These are phyloP conservation scores for Kryptopterus vitreolus DNA, from an alignment of 2,797 vertebrate species.

Conservation along the genomic window DNA sequence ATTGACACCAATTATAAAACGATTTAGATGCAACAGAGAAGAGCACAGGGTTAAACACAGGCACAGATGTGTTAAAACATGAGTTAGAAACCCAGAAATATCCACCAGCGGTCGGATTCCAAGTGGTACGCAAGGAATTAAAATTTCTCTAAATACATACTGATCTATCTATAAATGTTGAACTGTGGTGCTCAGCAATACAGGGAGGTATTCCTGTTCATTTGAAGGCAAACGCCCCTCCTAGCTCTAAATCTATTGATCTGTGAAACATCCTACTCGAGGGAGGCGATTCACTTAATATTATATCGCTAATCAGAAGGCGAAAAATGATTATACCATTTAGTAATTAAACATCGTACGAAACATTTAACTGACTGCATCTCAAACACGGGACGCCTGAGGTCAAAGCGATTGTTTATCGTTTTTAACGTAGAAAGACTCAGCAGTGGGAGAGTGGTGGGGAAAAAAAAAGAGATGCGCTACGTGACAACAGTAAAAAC, in stretches of 20 bases:
- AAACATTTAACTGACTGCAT: slow-evolving; percentile 90
- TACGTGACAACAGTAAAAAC: slow-evolving; percentile 69
- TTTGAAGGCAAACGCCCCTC: slow-evolving; percentile 63
- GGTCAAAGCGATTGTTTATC: slow-evolving; percentile 79
- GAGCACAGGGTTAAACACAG: slow-evolving; percentile 4
- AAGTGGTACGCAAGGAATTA: slow-evolving; percentile 45
- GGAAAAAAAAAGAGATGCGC: slow-evolving; percentile 50
- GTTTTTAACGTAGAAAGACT: slow-evolving; percentile 60
- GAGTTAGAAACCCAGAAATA: slow-evolving; percentile 16
- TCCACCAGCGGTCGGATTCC: slow-evolving; percentile 19
- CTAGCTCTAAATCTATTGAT: slow-evolving; percentile 89
- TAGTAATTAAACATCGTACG: slow-evolving; percentile 97
- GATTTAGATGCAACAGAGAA: neutral
- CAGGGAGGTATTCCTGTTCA: slow-evolving; percentile 66
- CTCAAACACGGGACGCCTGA: slow-evolving; percentile 82
- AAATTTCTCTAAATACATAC: slow-evolving; percentile 73
- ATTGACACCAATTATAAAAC: neutral
- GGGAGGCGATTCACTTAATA: slow-evolving; percentile 93
- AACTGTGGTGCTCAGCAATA: slow-evolving; percentile 63
- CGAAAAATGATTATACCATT: slow-evolving; percentile 95
- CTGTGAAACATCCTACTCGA: slow-evolving; percentile 90
- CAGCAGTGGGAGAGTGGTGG: neutral
- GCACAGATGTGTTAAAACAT: slow-evolving; percentile 38
- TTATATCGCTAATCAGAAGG: slow-evolving; percentile 96
- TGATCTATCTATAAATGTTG: slow-evolving; percentile 71